Base-by-base conservation (phyloP, 2,888 invertebrate genomes). In the Leptopilina syphax region DNA sequence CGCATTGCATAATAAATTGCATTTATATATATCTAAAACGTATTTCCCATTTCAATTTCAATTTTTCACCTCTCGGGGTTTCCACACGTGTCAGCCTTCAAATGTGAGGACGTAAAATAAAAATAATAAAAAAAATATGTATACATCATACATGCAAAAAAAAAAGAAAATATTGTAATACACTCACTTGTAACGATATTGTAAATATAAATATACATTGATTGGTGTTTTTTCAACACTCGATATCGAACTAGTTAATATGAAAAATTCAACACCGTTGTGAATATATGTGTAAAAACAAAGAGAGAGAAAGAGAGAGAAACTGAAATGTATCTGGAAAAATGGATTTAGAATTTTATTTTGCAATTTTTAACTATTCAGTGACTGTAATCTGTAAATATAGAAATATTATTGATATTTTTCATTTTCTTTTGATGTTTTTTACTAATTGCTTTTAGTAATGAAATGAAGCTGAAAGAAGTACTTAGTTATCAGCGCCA, bases 81-180 rank as follows among this genome's bases (percentile, higher is more conserved):
- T 47, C 68, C 68, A 70, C 50, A 47, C 47, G 68, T 50, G 68
- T 50, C 47, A 68, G 13, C 24, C 50, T 68, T 68, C 50, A 24
- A 68, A 68, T 47, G 47, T 68, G 50, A 12, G 47, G 47, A 24
- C 6, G 10, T 4, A 44, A 18, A 47, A 44, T 18, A 68, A 68
- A 47, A 50, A 68, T 3, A 3, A 34, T 3, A 3, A 34, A 34
- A 34, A 34, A 34, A 34, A 34, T 34, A 4, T 4, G 2, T 34
- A 34, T 34, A 34, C 34, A 34, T 34, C 4, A 34, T 34, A 34
- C 34, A 34, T 34, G 34, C 4, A 34, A 3, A 1, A 34, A 34
- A 24, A 24, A 18, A 24, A 24, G 9, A 66, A 68, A 18, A n/a
- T 68, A 34, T 34, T 18, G 24, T 24, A 47, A 68, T 68, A 50